A percentile compares a stretch with the other conserved stretches of the same genome.
Evolutionary conservation across 2,797 vertebrate genomes (phyloP).

Genomic region (Chelon labrosus): DNA sequence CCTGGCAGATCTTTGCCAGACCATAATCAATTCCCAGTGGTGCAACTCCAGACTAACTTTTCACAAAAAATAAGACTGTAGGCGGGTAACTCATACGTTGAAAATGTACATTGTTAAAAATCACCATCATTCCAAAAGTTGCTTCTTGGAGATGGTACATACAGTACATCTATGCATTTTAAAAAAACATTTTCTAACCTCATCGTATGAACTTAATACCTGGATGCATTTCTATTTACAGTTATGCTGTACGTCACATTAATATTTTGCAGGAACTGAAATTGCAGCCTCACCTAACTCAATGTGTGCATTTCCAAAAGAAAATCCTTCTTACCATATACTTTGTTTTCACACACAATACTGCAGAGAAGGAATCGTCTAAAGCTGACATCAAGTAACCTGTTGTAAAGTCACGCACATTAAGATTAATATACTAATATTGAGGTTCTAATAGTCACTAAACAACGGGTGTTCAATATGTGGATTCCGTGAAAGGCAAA

Average conservation of each 20-base stretch:
- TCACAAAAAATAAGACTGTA: too few species aligned
- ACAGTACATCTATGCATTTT: background rate
- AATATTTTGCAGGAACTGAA: background rate
- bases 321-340: background rate
- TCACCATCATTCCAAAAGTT: background rate
- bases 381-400: background rate
- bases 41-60: too few species aligned
- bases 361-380: background rate
- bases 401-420: too few species aligned
- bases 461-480: slow-evolving; percentile 2
- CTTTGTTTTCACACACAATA: too few species aligned
- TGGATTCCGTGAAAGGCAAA: background rate
- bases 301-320: slow-evolving; percentile 9
- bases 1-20: too few species aligned
- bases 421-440: background rate
- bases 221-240: slow-evolving; percentile 3
- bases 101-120: background rate
- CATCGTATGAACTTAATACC: background rate
- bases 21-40: too few species aligned
- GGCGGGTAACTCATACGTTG: background rate
- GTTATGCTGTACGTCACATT: slow-evolving; percentile 3
- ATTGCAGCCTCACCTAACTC: background rate
- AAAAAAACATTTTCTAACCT: background rate
- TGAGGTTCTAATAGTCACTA: background rate
- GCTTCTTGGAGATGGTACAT: background rate